These are phyloP conservation scores for Stenodema calcarata DNA, from an alignment of 2,888 invertebrate genomes.

Conservation along the genomic window DNA sequence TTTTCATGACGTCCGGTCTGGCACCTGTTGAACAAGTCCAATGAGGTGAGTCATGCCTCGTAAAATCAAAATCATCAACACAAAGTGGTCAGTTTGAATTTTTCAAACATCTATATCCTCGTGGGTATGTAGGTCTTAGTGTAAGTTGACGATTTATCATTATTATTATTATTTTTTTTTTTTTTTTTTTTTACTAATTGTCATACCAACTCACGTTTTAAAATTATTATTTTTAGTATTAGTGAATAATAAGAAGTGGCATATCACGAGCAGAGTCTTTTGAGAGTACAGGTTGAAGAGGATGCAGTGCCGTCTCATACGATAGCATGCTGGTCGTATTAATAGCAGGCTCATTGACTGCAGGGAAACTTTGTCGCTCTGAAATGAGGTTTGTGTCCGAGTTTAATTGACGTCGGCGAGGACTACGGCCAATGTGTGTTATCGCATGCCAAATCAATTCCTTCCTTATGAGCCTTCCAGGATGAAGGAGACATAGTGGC, in stretches of 20 bases:
- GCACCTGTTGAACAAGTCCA: too few relatives aligned
- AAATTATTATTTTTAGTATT: background rate
- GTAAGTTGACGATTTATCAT: too few relatives aligned
- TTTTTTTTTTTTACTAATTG: too few relatives aligned
- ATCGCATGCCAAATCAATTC: constrained; percentile 45
- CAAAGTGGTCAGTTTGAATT: too few relatives aligned
- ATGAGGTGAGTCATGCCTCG: too few relatives aligned
- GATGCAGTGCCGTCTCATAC: background rate
- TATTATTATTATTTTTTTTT: too few relatives aligned
- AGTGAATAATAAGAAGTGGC: background rate
- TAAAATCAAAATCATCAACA: too few relatives aligned
- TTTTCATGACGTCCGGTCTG: too few relatives aligned
- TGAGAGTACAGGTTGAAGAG: background rate
- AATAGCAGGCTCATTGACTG: background rate
- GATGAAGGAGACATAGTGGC: constrained; percentile 42
- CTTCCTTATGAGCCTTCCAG: constrained; percentile 42
- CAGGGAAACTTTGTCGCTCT: background rate
- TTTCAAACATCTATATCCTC: too few relatives aligned
- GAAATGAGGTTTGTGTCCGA: constrained; percentile 34
- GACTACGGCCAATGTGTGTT: constrained; percentile 23
- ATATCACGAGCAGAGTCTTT: background rate
- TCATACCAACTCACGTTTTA: too few relatives aligned
- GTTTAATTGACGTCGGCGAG: constrained; percentile 39
- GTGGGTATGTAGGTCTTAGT: too few relatives aligned
- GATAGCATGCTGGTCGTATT: background rate